Conservation (phyloP, 2,888 invertebrate genomes). For the Dione juno region DNA sequence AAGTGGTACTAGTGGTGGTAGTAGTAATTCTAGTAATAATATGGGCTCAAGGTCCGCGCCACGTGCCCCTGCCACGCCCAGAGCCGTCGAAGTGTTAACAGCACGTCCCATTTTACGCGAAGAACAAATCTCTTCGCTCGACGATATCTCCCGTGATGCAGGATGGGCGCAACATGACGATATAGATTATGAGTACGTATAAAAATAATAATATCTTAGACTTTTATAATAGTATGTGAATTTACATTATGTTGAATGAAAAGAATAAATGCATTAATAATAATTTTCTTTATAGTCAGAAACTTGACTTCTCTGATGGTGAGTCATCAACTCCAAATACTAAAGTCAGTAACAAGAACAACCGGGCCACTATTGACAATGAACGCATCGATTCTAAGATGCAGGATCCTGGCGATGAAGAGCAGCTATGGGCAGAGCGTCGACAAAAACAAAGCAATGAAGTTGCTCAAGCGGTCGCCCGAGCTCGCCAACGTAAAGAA, state of each 20-base stretch:
- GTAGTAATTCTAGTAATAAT: conserved; percentile 47
- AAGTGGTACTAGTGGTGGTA: conserved; percentile 53
- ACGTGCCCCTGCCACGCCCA: conserved; percentile 67
- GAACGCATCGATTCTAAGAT: conserved; percentile 71
- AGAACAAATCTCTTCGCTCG: conserved; percentile 95
- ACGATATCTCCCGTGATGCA: conserved; percentile 93
- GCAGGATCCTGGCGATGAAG: conserved; percentile 73
- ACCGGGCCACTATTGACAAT: conserved; percentile 63
- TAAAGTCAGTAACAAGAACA: conserved; percentile 64
- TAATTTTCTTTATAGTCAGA: conserved; percentile 85
- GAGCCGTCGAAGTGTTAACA: conserved; percentile 85
- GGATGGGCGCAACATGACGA: conserved; percentile 97
- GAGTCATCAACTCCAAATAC: conserved; percentile 81
- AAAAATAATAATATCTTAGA: not conserved
- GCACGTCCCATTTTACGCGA: conserved; percentile 95
- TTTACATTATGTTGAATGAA: no score
- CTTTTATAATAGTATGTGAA: not conserved
- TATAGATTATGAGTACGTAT: conserved; percentile 92
- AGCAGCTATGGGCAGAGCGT: conserved; percentile 87
- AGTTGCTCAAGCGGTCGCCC: conserved; percentile 90
- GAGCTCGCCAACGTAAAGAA: conserved; percentile 93
- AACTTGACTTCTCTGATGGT: conserved; percentile 96
- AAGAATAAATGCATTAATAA: not conserved
- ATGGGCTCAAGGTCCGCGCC: conserved; percentile 50
- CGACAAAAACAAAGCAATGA: conserved; percentile 87